Conservation (phyloP, 2,888 invertebrate species). For the Pterostichus madidus region DNA sequence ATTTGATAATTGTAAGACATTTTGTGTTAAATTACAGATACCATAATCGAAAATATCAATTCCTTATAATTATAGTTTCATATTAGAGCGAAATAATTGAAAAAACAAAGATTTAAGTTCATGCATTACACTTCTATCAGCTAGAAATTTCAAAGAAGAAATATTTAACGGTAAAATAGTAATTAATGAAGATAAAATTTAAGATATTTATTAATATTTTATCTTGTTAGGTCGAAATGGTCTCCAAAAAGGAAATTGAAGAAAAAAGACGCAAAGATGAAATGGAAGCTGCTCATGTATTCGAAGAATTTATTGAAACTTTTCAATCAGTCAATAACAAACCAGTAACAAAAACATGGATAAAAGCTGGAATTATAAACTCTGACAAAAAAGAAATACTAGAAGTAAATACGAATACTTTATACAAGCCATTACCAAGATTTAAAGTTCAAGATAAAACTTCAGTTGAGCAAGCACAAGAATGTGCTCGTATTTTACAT, state of each 20-base stretch:
- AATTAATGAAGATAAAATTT: not conserved
- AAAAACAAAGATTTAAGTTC: no score
- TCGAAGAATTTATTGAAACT: conserved; percentile 97
- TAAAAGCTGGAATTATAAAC: conserved; percentile 97
- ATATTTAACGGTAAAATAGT: not conserved
- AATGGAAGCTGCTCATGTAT: conserved; percentile 92
- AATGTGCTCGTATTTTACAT: conserved; percentile 82
- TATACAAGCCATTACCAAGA: conserved; percentile 93
- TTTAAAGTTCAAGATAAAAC: conserved; percentile 79
- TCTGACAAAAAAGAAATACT: conserved; percentile 92
- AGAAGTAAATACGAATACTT: conserved; percentile 88
- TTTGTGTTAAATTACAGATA: no score
- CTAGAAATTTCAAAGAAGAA: not conserved
- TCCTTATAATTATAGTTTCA: no score
- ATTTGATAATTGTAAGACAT: no score
- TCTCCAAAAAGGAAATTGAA: conserved; percentile 87
- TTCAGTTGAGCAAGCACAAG: conserved; percentile 83
- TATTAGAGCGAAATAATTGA: no score
- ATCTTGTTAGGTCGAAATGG: conserved; percentile 45
- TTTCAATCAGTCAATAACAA: conserved; percentile 91
- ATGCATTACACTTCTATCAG: no score
- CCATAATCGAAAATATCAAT: no score
- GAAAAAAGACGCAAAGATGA: conserved; percentile 90
- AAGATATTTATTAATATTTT: not conserved
- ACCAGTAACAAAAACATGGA: conserved; percentile 88